phyloP scores from a whole-genome alignment of 1,140 invertebrate species.

The Gryllus bimaculatus region DNA sequence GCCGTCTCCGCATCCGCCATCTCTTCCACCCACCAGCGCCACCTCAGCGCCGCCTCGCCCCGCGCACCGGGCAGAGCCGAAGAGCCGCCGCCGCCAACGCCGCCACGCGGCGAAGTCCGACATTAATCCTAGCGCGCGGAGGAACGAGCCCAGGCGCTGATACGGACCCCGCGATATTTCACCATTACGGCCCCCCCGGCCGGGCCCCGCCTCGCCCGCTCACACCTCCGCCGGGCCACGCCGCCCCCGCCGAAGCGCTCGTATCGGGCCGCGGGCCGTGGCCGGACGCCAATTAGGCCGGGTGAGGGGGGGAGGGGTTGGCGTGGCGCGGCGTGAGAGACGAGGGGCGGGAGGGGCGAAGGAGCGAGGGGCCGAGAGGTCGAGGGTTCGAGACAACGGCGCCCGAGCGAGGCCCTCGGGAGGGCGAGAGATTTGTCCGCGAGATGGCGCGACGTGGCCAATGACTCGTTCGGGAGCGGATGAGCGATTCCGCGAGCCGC shows the following conservation, averaged over 20 bases:
- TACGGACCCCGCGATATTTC: slow-evolving; percentile 2
- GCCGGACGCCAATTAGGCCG: not conserved
- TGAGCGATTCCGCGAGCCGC: not conserved
- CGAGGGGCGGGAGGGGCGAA: too few species aligned
- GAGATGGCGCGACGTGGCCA: not conserved
- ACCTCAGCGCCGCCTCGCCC: not conserved
- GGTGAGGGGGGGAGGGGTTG: too few species aligned
- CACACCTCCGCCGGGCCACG: not conserved
- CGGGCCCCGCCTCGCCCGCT: too few species aligned
- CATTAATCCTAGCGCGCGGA: not conserved
- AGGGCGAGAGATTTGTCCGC: not conserved
- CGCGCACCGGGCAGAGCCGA: too few species aligned
- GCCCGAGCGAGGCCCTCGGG: not conserved
- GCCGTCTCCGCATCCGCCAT: too few species aligned
- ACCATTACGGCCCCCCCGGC: not conserved
- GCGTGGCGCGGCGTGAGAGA: too few species aligned
- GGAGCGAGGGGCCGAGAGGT: not conserved
- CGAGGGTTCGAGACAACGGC: not conserved
- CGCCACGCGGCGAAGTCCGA: not conserved
- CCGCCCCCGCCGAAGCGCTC: too few species aligned
- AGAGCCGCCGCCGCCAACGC: not conserved
- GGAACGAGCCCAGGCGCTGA: not conserved
- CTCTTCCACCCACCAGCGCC: too few species aligned
- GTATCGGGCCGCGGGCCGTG: not conserved
- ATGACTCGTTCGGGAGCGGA: not conserved